Evolutionary conservation across 1,140 invertebrate genomes (phyloP).

Genomic region (Phocides pigmalion): DNA sequence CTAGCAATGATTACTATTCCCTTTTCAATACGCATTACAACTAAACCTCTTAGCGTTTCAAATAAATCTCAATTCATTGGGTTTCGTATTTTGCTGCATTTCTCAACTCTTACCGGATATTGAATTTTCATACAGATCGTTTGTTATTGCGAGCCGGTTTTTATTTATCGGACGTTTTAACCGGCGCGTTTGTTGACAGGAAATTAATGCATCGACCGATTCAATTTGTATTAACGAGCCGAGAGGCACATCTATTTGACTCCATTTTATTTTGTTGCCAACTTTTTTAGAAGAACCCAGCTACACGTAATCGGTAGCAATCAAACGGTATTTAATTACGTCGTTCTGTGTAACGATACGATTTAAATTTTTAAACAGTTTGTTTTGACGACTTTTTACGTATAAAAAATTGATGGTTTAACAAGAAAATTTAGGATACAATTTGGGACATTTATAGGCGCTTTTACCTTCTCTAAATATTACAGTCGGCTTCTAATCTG

Average conservation of each 20-base stretch:
- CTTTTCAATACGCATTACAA: neutral
- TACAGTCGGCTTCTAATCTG: too few relatives aligned
- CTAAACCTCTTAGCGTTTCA: slow-evolving; percentile 6
- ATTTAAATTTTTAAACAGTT: too few relatives aligned
- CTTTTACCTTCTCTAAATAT: too few relatives aligned
- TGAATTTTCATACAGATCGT: slow-evolving; percentile 80
- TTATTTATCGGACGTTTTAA: slow-evolving; percentile 75
- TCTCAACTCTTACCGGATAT: slow-evolving; percentile 67
- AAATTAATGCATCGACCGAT: slow-evolving; percentile 75
- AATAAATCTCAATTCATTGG: slow-evolving; percentile 33
- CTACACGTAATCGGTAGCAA: neutral
- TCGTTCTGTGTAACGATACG: neutral
- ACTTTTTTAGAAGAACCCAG: slow-evolving; percentile 20
- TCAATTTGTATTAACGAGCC: slow-evolving; percentile 69
- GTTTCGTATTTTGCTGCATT: slow-evolving; percentile 60
- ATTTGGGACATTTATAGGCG: too few relatives aligned
- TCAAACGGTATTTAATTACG: slow-evolving; percentile 18
- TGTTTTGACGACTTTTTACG: too few relatives aligned
- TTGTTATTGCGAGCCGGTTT: slow-evolving; percentile 71
- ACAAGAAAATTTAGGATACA: too few relatives aligned
- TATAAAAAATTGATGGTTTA: too few relatives aligned
- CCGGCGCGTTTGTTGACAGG: slow-evolving; percentile 70
- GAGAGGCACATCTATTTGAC: slow-evolving; percentile 45
- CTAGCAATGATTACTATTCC: neutral
- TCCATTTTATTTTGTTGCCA: slow-evolving; percentile 20